Percentiles rank a stretch among this genome's conserved stretches.
These are phyloP conservation scores for Pherbina coryleti DNA, from an alignment of 2,888 invertebrate species.

Conservation along the genomic window DNA sequence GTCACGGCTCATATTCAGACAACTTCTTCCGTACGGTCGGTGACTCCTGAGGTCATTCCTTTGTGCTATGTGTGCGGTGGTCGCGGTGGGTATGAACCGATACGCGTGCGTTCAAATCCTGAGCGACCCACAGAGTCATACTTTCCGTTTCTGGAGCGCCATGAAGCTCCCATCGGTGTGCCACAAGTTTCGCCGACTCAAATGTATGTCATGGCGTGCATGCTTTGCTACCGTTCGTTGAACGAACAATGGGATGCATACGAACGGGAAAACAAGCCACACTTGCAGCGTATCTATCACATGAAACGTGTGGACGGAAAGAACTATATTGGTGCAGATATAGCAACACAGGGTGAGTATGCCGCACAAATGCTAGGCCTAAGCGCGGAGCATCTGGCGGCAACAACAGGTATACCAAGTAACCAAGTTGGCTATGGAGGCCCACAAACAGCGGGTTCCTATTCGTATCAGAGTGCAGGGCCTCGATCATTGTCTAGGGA, in stretches of 20 bases:
- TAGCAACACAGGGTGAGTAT: slow-evolving; percentile 91
- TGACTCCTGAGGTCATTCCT: slow-evolving; percentile 56
- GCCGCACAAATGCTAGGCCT: slow-evolving; percentile 89
- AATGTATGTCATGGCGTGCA: slow-evolving; percentile 79
- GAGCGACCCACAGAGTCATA: slow-evolving; percentile 83
- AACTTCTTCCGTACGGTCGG: slow-evolving; percentile 42
- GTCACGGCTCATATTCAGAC: slow-evolving; percentile 19
- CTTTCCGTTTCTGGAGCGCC: slow-evolving; percentile 92
- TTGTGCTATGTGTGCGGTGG: slow-evolving; percentile 83
- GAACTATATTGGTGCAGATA: slow-evolving; percentile 89
- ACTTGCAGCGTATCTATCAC: slow-evolving; percentile 91
- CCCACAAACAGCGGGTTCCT: background rate
- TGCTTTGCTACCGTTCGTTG: slow-evolving; percentile 87
- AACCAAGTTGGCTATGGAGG: background rate
- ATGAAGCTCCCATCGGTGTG: slow-evolving; percentile 84
- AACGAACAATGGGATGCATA: slow-evolving; percentile 93
- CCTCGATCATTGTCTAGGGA: slow-evolving; percentile 37
- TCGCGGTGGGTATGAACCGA: slow-evolving; percentile 75
- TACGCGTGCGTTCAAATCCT: slow-evolving; percentile 77
- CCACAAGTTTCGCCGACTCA: slow-evolving; percentile 67
- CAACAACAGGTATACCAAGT: slow-evolving; percentile 21
- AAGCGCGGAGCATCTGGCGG: slow-evolving; percentile 72
- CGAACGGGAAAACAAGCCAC: slow-evolving; percentile 87
- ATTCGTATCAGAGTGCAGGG: slow-evolving; percentile 20
- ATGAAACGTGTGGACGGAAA: slow-evolving; percentile 92